Base-by-base conservation (phyloP, 2,113 vertebrate genomes). In the Myiagra hebetior region DNA sequence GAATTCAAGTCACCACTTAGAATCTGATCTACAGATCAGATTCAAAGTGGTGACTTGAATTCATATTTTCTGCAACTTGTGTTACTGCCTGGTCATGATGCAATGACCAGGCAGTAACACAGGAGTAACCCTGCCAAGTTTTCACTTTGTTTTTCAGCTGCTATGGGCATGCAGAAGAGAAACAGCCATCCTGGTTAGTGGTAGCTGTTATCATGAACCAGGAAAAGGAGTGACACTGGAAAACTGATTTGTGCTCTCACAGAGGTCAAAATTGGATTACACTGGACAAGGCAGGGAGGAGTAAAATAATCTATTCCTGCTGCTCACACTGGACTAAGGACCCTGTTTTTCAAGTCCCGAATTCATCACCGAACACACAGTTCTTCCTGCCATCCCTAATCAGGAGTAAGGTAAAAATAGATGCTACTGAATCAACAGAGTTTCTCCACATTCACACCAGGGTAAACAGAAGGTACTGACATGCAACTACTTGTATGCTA, bases 71-170 rank as follows among this genome's bases (percentile, higher is more conserved):
- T 85, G 57, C 31, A 83, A 15, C 27, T 73, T 57, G 35, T 60
- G 22, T 37, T 52, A 14, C 62, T 59, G 84, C 27, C 62, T 52
- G 52, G 31, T 59, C 72, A 5, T 35, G 85, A 57, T 69, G n/a
- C 1, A 7, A 33, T 53, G 67, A 35, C 10, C 50, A 47, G 70
- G 31, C 70, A 87, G 70, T 35, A 37, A 46, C 18, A 52, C 24
- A 41, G 27, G 13, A 76, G 31, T 42, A 72, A 42, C 5, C 24
- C 35, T 39, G 28, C 44, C 1, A 0, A 0, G 4, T 41, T n/a
- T 81, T 91, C 57, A 31, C 42, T 47, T 76, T 59, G 63, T 4
- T 85, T 89, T 69, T 41, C 75, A 50, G 75, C 72, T 80, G 42
- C 35, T 50, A 12, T 1, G 5, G 63, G 42, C 52, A 62, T 5